A percentile compares a stretch with the other conserved stretches of the same genome.
Conservation (phyloP, 2,113 vertebrate species). For the Brachyhypopomus gauderio region DNA sequence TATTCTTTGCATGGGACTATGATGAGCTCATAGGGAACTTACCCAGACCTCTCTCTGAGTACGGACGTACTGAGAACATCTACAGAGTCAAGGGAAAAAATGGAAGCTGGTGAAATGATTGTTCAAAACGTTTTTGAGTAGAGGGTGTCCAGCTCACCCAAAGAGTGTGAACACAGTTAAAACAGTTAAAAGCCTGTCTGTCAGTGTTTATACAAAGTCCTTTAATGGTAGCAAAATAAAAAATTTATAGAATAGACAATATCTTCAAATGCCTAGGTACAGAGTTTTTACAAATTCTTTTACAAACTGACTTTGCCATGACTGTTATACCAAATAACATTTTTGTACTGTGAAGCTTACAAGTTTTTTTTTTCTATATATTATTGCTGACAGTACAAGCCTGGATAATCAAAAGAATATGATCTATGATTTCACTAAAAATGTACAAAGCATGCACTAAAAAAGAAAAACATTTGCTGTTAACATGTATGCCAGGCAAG, state of each 20-base stretch:
- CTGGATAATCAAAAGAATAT: not conserved
- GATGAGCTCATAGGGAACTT: too few relatives aligned
- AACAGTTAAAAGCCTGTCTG: too few relatives aligned
- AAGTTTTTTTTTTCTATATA: not conserved
- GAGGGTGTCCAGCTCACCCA: too few relatives aligned
- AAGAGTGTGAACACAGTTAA: too few relatives aligned
- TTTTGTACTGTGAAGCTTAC: not conserved
- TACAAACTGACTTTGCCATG: not conserved
- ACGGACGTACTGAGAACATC: too few relatives aligned
- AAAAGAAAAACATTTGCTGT: not conserved
- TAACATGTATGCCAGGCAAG: not conserved
- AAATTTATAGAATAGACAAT: not conserved
- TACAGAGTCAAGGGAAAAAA: too few relatives aligned
- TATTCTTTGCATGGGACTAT: too few relatives aligned
- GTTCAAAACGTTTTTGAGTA: too few relatives aligned
- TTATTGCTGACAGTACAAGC: conserved; percentile 7
- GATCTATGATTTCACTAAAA: not conserved
- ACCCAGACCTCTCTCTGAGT: too few relatives aligned
- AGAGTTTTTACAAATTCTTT: not conserved
- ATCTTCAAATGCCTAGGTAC: not conserved
- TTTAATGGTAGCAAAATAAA: not conserved
- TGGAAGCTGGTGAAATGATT: too few relatives aligned
- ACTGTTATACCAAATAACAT: not conserved
- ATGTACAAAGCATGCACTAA: not conserved
- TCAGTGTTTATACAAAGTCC: too few relatives aligned